phyloP scores from a whole-genome alignment of 2,113 vertebrate genomes.

The Macquaria australasica region DNA sequence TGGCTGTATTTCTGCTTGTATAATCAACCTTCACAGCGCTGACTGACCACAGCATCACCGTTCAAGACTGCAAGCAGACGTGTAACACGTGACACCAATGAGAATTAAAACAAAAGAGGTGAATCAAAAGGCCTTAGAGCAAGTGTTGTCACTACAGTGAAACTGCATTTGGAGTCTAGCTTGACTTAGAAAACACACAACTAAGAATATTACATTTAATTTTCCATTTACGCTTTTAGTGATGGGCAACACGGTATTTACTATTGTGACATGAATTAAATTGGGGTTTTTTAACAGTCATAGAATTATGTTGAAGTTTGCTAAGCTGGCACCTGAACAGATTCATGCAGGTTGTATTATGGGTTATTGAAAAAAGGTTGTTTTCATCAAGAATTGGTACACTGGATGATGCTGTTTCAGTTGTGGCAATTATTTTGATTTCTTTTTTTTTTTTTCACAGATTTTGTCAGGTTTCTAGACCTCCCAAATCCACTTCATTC shows the following conservation, averaged over 20 bases:
- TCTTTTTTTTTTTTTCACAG: not conserved
- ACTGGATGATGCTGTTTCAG: not conserved
- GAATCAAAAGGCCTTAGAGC: not conserved
- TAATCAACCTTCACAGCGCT: conserved; percentile 63
- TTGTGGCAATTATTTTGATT: not conserved
- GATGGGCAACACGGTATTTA: not conserved
- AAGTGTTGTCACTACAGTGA: not conserved
- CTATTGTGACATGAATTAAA: not conserved
- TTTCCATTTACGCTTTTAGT: not conserved
- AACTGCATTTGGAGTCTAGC: not conserved
- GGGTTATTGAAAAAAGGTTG: not conserved
- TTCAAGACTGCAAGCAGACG: conserved; percentile 52
- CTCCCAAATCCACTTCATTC: conserved; percentile 20
- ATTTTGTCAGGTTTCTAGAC: not conserved
- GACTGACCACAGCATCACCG: conserved; percentile 59
- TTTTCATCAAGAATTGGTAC: not conserved
- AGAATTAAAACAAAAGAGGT: conserved; percentile 21
- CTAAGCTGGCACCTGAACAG: not conserved
- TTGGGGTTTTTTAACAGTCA: no score
- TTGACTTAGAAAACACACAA: not conserved
- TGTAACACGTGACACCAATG: conserved; percentile 9
- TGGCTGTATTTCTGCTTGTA: conserved; percentile 64
- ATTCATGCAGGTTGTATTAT: not conserved
- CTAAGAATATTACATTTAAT: not conserved
- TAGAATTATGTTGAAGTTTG: not conserved